Evolutionary conservation across 2,888 invertebrate species (phyloP).

Genomic region (Nephrotoma guestfalica): DNA sequence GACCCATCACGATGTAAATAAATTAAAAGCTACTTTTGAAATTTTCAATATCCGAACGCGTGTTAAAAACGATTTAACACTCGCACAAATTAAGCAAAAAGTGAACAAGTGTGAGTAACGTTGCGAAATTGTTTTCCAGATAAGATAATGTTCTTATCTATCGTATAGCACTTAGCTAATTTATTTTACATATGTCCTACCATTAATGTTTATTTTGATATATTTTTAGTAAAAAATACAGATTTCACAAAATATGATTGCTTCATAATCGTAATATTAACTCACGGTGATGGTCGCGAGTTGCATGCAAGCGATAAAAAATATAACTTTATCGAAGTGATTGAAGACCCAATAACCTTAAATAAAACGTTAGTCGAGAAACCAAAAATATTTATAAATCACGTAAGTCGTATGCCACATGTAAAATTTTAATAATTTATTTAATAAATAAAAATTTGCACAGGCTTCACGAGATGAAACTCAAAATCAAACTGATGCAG

Average conservation of each 20-base stretch:
- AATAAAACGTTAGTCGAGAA: slow-evolving; percentile 23
- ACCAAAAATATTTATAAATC: slow-evolving; percentile 28
- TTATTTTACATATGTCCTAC: too few relatives aligned
- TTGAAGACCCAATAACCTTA: slow-evolving; percentile 22
- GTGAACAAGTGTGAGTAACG: slow-evolving; percentile 23
- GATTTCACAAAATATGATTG: slow-evolving; percentile 22
- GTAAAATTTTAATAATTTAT: too few relatives aligned
- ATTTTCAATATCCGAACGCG: slow-evolving; percentile 21
- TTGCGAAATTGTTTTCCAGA: background rate
- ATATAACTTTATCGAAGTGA: slow-evolving; percentile 23
- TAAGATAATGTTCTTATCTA: background rate
- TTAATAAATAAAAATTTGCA: background rate
- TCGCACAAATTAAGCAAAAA: slow-evolving; percentile 18
- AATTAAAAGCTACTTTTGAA: slow-evolving; percentile 19
- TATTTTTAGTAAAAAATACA: slow-evolving; percentile 20
- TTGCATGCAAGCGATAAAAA: slow-evolving; percentile 24
- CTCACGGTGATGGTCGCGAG: slow-evolving; percentile 23
- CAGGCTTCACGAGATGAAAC: background rate
- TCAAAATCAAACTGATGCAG: background rate
- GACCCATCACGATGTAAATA: slow-evolving; percentile 23
- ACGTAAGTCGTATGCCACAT: slow-evolving; percentile 23
- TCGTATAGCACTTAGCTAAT: too few relatives aligned
- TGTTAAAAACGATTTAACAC: slow-evolving; percentile 20
- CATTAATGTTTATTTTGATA: too few relatives aligned
- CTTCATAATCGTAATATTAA: slow-evolving; percentile 25